phyloP scores from a whole-genome alignment of 1,140 invertebrate genomes.

The Cecropterus lyciades region DNA sequence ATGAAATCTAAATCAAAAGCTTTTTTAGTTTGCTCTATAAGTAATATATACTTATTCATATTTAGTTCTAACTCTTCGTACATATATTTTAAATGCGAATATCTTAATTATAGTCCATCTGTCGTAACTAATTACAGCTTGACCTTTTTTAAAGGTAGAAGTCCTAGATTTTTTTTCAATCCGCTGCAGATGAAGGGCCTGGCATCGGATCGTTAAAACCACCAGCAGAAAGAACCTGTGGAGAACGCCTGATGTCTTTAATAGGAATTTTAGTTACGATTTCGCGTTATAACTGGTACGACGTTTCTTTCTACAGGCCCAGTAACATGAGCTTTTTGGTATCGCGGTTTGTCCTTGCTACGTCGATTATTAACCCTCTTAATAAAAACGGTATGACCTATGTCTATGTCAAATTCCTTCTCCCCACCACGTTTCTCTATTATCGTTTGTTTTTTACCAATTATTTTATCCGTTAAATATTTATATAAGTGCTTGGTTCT shows the following conservation, averaged over 20 bases:
- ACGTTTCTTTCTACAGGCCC: no score
- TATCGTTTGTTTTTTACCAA: no score
- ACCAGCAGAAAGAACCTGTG: constrained; percentile 31
- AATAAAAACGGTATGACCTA: no score
- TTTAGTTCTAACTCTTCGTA: constrained; percentile 32
- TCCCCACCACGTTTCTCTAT: no score
- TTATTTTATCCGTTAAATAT: no score
- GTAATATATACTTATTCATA: constrained; percentile 27
- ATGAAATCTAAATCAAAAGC: constrained; percentile 23
- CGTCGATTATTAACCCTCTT: no score
- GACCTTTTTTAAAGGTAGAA: constrained; percentile 38
- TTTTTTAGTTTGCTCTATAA: constrained; percentile 21
- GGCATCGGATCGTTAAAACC: constrained; percentile 22
- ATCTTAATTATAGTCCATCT: constrained; percentile 39
- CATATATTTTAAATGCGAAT: constrained; percentile 36
- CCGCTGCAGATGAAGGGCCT: constrained; percentile 38
- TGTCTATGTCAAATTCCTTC: no score
- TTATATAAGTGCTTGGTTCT: no score
- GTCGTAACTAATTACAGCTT: constrained; percentile 28
- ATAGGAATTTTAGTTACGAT: not conserved
- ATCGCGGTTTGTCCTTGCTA: no score
- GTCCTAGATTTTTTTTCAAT: constrained; percentile 39
- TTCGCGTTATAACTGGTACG: no score
- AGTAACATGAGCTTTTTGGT: no score
- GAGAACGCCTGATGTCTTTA: constrained; percentile 37